Base-by-base conservation (phyloP, 2,113 vertebrate genomes). In the Lynx canadensis region DNA sequence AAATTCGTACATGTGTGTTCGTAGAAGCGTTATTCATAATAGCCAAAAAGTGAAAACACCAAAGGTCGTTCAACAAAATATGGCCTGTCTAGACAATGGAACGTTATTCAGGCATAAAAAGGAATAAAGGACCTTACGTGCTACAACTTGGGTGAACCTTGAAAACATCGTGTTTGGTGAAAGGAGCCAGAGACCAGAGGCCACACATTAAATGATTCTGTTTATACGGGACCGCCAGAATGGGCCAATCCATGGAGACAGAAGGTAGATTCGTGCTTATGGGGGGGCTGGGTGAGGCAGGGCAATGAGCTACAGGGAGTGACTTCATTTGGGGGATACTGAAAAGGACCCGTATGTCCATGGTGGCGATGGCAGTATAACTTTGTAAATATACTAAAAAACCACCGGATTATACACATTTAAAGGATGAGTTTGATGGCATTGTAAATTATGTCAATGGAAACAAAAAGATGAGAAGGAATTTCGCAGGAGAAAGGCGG, bases 151-250 rank as follows among this genome's bases (percentile, higher is more conserved):
- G 9, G 15, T 13, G 69, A 57, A 25, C 85, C 69, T 33, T 4
- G 79, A 4, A 19, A 23, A 14, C 19, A 0, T 45, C 38, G 6
- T 1, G 27, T 33, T 16, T 0, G 52, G 52, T 23, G 79, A 38
- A 16, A 12, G 21, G 21, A 63, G 11, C 45, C 74, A 15, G 79
- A 45, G 14, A 27, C 31, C 60, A 21, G 50, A 91, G 89, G 41
- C 73, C 48, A 10, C 9, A 0, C 4, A 0, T 5, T 10, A 5
- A 45, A 2, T 27, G 8, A 21, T 3, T 55, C 60, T 3, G 1
- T 45, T n/a, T 41, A 1, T 3, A 1, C 10, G 21, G 13, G 18
- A 11, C 14, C 27, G 5, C 73, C n/a, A 18, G 23, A 27, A 8
- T 5, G 55, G 41, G 29, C 41, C 9, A 4, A 7, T 27, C 27